Base-by-base conservation (phyloP, 2,797 vertebrate species). In the Gymnoscopelus microlampas region DNA sequence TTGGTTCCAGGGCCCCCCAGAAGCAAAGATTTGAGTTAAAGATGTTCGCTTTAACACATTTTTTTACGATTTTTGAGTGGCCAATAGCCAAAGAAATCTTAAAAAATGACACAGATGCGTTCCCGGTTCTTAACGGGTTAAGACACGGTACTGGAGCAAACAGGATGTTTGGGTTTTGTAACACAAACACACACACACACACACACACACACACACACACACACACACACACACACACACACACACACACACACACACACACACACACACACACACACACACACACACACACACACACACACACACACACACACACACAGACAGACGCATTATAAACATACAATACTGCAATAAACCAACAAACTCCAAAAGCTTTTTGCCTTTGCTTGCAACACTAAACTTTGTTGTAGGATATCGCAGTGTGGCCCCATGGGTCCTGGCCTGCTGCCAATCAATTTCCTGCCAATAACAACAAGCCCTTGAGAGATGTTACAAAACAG, bases 361-460 rank as follows among this genome's bases (percentile, higher is more conserved):
- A 72, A 77, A 82, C 83, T 44, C 7, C 8, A 44, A 88, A 87
- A 84, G 81, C 78, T 19, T 19, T 19, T 19, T 69, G 78, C 71
- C 74, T 73, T 76, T 71, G 71, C 79, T 19, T 74, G 75, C 71
- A 84, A 73, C 63, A 53, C 44, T 70, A 69, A 82, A 19, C 82
- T 83, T 84, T 69, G 65, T 71, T 49, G 39, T 78, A 44, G 74
- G 85, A 88, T 82, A 87, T 71, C 39, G 26, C 69, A 19, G 19
- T 19, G 51, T 44, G 71, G 57, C 50, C 58, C 80, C 71, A 5
- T 39, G 84, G 83, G 82, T 54, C 68, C 19, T 2, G 59, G 74
- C 71, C 55, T 49, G 76, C 89, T 86, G 88, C 89, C 91, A 89
- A 90, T 93, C 92, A 91, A 91, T 89, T 85, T 82, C 63, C 54